Evolutionary conservation across 2,888 invertebrate genomes (phyloP).

Genomic region (Chorisops tibialis): DNA sequence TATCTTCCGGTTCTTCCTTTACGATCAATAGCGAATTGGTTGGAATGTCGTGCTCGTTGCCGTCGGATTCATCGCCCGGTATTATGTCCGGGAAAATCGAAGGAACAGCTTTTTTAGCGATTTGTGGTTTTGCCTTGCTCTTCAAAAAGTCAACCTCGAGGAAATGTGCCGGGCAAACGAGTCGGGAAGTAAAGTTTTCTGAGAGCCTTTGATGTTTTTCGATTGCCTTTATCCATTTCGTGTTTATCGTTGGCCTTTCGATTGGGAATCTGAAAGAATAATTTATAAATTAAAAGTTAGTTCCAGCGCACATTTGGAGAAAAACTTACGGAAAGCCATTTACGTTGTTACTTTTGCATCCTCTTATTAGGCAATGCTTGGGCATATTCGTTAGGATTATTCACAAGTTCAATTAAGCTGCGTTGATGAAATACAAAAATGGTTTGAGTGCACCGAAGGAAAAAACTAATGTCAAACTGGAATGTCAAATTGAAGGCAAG

Average conservation of each 20-base stretch:
- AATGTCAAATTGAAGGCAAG: no score
- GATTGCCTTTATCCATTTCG: neutral
- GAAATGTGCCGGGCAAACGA: neutral
- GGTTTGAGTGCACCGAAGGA: no score
- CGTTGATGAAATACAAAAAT: no score
- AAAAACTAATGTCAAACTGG: no score
- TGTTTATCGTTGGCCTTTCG: neutral
- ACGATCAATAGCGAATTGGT: neutral
- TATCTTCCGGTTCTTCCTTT: neutral
- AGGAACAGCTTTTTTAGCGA: neutral
- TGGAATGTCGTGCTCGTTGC: neutral
- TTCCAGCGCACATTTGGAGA: neutral
- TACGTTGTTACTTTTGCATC: neutral
- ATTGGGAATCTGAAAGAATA: constrained; percentile 1
- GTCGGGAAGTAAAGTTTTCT: neutral
- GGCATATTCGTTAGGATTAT: neutral
- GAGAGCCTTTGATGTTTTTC: neutral
- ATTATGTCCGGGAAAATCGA: neutral
- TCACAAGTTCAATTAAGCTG: no score
- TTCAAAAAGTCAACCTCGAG: neutral
- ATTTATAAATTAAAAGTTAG: neutral
- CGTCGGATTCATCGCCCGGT: neutral
- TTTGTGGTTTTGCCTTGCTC: neutral
- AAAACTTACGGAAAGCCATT: constrained; percentile 7
- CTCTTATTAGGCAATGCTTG: constrained; percentile 5